Evolutionary conservation across 2,888 invertebrate species (phyloP).

Genomic region (Thymelicus acteon): DNA sequence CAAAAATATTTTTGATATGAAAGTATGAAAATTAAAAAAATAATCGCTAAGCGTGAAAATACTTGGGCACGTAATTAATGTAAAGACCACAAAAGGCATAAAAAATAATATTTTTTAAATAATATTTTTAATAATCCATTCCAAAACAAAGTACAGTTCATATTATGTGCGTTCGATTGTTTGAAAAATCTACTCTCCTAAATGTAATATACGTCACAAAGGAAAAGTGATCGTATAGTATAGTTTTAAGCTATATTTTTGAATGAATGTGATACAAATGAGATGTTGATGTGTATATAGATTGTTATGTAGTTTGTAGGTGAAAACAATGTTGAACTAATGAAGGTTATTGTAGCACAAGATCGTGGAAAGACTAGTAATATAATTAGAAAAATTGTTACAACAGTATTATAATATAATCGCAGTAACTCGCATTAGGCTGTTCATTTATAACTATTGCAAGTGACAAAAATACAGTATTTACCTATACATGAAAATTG

Average conservation of each 20-base stretch:
- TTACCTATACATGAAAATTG: too few relatives aligned
- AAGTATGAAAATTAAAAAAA: conserved; percentile 23
- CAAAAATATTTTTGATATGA: conserved; percentile 29
- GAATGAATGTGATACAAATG: conserved; percentile 80
- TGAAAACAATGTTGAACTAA: conserved; percentile 40
- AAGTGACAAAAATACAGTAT: background rate
- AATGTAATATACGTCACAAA: conserved; percentile 44
- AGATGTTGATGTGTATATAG: conserved; percentile 73
- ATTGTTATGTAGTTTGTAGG: conserved; percentile 61
- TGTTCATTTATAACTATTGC: background rate
- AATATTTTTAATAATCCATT: conserved; percentile 10
- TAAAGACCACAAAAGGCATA: conserved; percentile 7
- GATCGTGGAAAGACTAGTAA: conserved; percentile 4
- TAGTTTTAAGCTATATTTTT: conserved; percentile 64
- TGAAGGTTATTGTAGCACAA: conserved; percentile 13
- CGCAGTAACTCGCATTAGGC: background rate
- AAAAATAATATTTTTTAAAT: conserved; percentile 14
- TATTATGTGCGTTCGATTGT: conserved; percentile 4
- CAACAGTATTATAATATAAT: conserved; percentile 30
- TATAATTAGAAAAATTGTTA: conserved; percentile 7
- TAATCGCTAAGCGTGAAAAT: conserved; percentile 2
- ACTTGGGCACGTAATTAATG: conserved; percentile 2
- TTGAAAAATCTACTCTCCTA: conserved; percentile 10
- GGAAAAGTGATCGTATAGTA: conserved; percentile 48
- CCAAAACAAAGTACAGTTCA: conserved; percentile 1